These are phyloP conservation scores for Nixonia krombeini DNA, from an alignment of 1,140 invertebrate genomes.

Conservation along the genomic window DNA sequence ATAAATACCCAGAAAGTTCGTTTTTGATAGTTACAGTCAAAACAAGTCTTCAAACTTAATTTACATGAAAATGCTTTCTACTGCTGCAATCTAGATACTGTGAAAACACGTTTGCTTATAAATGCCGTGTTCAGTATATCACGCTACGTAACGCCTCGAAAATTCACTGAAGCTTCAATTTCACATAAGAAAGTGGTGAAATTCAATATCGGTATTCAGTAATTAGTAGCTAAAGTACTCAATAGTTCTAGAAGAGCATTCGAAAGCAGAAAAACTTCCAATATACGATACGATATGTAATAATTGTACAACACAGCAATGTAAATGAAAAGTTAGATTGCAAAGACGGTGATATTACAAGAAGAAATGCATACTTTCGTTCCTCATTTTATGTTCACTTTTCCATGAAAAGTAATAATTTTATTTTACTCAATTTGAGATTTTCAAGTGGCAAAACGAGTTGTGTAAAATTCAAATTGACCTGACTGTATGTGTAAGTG, in stretches of 20 bases:
- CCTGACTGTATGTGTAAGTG: too few relatives aligned
- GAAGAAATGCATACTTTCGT: neutral
- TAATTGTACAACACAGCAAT: too few relatives aligned
- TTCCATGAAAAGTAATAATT: neutral
- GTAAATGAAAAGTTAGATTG: neutral
- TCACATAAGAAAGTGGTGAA: slow-evolving; percentile 2
- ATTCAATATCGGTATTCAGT: too few relatives aligned
- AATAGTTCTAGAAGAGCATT: too few relatives aligned
- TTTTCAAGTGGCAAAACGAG: too few relatives aligned
- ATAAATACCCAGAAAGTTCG: neutral
- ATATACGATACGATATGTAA: too few relatives aligned
- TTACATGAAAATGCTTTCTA: slow-evolving; percentile 3
- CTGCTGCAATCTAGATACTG: neutral
- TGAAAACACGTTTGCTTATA: slow-evolving; percentile 5
- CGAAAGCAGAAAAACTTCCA: too few relatives aligned
- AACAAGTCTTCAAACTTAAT: neutral
- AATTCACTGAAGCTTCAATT: neutral
- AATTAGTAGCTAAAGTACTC: too few relatives aligned
- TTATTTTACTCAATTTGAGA: neutral
- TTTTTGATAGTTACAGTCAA: neutral
- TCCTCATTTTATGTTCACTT: neutral
- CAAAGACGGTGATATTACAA: too few relatives aligned
- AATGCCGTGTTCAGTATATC: neutral
- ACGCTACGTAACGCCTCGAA: neutral
- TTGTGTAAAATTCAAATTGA: too few relatives aligned